A percentile compares a stretch with the other conserved stretches of the same genome.
Conservation (phyloP, 2,888 invertebrate species). For the Drosophila nr. fundita region DNA sequence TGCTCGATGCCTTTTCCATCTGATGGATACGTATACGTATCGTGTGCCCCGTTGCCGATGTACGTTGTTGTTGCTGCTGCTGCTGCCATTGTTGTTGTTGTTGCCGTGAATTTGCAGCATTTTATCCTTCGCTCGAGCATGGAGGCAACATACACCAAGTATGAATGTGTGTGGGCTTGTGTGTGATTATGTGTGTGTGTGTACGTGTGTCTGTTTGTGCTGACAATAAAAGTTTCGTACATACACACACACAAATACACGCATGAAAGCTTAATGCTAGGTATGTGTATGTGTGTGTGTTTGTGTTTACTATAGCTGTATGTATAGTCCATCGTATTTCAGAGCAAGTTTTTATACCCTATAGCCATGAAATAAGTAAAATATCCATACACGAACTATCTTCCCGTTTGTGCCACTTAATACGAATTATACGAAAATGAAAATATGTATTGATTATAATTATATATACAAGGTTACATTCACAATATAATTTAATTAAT, state of each 20-base stretch:
- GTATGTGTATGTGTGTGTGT: slow-evolving; percentile 28
- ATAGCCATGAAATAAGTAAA: slow-evolving; percentile 40
- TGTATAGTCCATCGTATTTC: slow-evolving; percentile 75
- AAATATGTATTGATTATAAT: neutral
- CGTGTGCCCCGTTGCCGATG: slow-evolving; percentile 58
- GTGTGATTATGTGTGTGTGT: slow-evolving; percentile 12
- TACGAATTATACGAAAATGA: neutral
- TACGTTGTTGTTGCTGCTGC: slow-evolving; percentile 37
- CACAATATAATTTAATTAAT: neutral
- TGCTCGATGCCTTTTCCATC: slow-evolving; percentile 80
- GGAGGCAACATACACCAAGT: slow-evolving; percentile 46
- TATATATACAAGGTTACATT: neutral
- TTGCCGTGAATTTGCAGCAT: slow-evolving; percentile 80
- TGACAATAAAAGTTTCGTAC: slow-evolving; percentile 76
- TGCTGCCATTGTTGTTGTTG: slow-evolving; percentile 48
- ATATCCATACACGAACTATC: slow-evolving; percentile 22
- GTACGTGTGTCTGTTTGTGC: slow-evolving; percentile 71
- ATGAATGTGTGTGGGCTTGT: slow-evolving; percentile 27
- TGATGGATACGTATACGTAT: slow-evolving; percentile 81
- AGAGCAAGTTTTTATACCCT: slow-evolving; percentile 75
- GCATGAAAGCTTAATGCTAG: slow-evolving; percentile 72
- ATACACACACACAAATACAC: slow-evolving; percentile 54
- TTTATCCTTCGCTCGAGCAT: slow-evolving; percentile 75
- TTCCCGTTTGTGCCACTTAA: neutral
- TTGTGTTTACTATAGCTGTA: slow-evolving; percentile 51